Percentiles rank a stretch among this genome's conserved stretches.
Conservation (phyloP, 2,113 vertebrate genomes). For the Bufo bufo region DNA sequence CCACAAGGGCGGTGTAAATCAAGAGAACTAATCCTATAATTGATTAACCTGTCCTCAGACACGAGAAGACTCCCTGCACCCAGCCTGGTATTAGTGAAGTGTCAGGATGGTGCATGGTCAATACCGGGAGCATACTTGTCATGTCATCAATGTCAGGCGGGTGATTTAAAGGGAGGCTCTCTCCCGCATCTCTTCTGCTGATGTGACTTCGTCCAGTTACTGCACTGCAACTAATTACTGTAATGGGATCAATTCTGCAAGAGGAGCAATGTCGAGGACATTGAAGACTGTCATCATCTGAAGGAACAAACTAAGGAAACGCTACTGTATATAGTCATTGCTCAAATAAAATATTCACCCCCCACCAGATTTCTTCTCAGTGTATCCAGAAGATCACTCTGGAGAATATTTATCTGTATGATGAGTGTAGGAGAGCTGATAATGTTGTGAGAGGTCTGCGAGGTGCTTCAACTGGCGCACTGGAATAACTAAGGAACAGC, state of each 20-base stretch:
- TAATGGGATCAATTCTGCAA: constrained; percentile 23
- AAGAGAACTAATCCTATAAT: neutral
- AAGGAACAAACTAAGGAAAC: neutral
- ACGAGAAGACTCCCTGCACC: neutral
- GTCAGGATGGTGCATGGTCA: neutral
- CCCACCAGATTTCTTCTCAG: neutral
- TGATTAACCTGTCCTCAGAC: neutral
- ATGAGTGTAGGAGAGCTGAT: too few species aligned
- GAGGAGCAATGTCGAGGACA: neutral
- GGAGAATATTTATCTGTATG: too few species aligned
- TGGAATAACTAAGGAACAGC: too few species aligned
- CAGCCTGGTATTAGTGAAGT: neutral
- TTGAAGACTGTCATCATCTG: neutral
- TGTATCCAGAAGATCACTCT: neutral
- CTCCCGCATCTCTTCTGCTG: neutral
- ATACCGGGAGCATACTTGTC: neutral
- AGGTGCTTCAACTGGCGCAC: too few species aligned
- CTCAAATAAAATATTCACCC: neutral
- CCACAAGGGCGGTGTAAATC: neutral
- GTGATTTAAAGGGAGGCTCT: constrained; percentile 34
- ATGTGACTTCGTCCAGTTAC: neutral
- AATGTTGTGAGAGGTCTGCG: too few species aligned
- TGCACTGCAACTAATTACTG: constrained; percentile 33
- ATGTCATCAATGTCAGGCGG: constrained; percentile 12
- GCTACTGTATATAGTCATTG: neutral